phyloP scores from a whole-genome alignment of 2,888 invertebrate genomes.

The Drosophila melanosoma region DNA sequence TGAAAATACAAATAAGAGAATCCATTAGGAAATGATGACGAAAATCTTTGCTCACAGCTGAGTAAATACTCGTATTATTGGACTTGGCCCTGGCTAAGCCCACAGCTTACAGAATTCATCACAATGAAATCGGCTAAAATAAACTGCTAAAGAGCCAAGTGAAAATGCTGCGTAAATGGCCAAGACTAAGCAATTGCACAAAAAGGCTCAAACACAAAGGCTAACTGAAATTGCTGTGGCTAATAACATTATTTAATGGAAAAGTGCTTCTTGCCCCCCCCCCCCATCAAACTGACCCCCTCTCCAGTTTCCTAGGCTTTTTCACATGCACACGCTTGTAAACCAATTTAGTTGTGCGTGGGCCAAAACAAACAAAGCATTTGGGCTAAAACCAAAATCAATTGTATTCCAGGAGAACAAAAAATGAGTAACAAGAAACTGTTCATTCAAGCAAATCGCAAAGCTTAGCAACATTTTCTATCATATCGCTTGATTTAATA shows the following conservation, averaged over 20 bases:
- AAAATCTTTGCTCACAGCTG: conserved; percentile 45
- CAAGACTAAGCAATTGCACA: conserved; percentile 48
- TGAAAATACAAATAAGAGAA: conserved; percentile 18
- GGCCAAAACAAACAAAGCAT: conserved; percentile 54
- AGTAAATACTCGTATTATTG: conserved; percentile 49
- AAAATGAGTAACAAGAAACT: conserved; percentile 33
- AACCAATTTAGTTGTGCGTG: conserved; percentile 63
- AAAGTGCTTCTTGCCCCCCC: conserved; percentile 30
- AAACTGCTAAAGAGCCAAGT: conserved; percentile 49
- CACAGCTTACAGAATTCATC: conserved; percentile 64
- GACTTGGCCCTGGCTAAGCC: conserved; percentile 37
- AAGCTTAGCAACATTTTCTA: conserved; percentile 56
- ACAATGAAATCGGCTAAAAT: conserved; percentile 66
- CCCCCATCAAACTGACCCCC: background rate
- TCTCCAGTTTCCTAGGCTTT: conserved; percentile 1
- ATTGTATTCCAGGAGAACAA: conserved; percentile 50
- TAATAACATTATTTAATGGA: conserved; percentile 77
- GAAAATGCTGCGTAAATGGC: conserved; percentile 57
- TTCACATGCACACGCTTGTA: conserved; percentile 23
- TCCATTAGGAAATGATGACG: conserved; percentile 58
- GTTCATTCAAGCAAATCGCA: conserved; percentile 44
- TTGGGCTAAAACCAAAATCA: conserved; percentile 55
- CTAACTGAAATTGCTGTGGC: conserved; percentile 70
- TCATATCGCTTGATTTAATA: conserved; percentile 53
- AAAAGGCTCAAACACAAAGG: conserved; percentile 63